phyloP scores from a whole-genome alignment of 2,797 vertebrate genomes.

The Neopelma chrysocephalum region DNA sequence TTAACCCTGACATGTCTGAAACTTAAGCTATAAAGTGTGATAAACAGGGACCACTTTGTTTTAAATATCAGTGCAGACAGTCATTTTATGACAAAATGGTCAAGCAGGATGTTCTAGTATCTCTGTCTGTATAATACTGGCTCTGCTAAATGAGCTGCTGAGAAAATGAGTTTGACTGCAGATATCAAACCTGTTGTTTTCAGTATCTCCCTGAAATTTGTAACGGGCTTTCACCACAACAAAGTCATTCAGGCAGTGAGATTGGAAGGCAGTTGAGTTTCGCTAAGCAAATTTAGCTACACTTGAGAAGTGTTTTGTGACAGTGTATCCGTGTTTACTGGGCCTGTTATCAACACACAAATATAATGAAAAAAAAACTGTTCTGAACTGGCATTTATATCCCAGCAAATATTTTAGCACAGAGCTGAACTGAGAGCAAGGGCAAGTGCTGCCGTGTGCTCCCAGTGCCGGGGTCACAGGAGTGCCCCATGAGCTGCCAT shows the following conservation, averaged over 20 bases:
- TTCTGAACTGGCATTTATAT: background rate
- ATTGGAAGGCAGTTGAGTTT: background rate
- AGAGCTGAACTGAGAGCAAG: background rate
- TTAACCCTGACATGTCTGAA: background rate
- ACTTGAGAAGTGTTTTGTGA: background rate
- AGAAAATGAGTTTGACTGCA: background rate
- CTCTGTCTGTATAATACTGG: background rate
- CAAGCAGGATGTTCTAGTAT: background rate
- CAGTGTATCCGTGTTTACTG: background rate
- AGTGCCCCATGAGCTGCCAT: background rate
- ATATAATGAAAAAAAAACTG: background rate
- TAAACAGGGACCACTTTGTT: background rate
- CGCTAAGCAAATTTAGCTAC: background rate
- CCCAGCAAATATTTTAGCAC: background rate
- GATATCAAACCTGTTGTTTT: background rate
- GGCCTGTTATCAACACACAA: background rate
- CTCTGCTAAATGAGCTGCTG: background rate
- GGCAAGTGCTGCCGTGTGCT: background rate
- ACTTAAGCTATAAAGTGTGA: background rate
- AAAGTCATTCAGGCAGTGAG: background rate
- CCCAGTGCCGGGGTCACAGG: background rate
- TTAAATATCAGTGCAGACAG: background rate
- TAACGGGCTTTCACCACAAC: rapidly evolving
- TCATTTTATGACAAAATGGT: background rate
- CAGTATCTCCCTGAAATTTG: background rate